phyloP scores from a whole-genome alignment of 2,113 vertebrate genomes.

The Thomomys bottae region DNA sequence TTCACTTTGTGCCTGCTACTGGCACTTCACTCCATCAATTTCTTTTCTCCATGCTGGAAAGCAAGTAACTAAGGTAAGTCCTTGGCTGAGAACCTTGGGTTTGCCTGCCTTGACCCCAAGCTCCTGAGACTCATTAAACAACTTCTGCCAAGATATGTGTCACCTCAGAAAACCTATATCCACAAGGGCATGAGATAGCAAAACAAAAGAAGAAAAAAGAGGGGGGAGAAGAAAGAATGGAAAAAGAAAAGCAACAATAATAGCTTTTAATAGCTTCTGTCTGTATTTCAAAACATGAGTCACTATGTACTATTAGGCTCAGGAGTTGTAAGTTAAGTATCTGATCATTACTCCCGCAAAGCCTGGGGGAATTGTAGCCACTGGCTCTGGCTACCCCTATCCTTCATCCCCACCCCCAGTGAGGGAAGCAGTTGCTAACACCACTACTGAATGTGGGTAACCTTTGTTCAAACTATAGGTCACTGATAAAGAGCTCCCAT shows the following conservation, averaged over 20 bases:
- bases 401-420: background rate
- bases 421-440: background rate
- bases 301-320: background rate
- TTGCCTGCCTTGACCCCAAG: background rate
- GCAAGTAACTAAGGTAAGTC: background rate
- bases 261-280: conserved; percentile 4
- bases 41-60: no score
- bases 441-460: background rate
- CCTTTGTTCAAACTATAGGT: background rate
- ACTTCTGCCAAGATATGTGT: background rate
- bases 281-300: background rate
- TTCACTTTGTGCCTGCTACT: background rate
- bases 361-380: background rate
- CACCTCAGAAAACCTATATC: background rate
- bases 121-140: background rate
- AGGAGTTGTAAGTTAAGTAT: background rate
- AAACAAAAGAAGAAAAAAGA: background rate
- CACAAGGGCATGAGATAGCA: background rate
- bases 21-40: background rate
- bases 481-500: background rate
- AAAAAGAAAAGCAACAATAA: background rate
- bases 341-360: background rate
- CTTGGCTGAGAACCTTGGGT: background rate
- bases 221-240: background rate
- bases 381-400: no score